Conservation (phyloP, 1,140 invertebrate species). For the Liolophura sinensis region DNA sequence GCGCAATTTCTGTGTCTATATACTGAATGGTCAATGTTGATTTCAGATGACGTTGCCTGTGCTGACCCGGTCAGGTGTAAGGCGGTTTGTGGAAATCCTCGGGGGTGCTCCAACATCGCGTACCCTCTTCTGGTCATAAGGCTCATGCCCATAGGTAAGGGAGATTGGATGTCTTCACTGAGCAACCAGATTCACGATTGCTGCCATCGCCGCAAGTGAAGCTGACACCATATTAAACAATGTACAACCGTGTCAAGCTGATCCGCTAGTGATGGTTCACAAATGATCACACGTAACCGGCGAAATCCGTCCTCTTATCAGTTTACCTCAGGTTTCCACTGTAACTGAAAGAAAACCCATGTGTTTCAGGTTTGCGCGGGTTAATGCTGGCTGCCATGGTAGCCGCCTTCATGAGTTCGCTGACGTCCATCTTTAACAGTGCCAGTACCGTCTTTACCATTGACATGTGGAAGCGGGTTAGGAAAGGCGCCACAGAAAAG, state of each 20-base stretch:
- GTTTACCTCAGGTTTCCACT: no score
- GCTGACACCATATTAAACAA: no score
- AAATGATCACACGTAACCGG: no score
- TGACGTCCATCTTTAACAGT: constrained; percentile 66
- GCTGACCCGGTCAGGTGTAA: constrained; percentile 56
- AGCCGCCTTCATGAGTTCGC: constrained; percentile 63
- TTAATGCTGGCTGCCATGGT: constrained; percentile 64
- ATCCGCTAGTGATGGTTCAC: no score
- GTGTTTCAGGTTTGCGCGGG: constrained; percentile 50
- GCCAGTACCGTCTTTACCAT: constrained; percentile 64
- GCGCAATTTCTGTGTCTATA: no score
- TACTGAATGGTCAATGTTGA: no score
- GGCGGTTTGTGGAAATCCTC: constrained; percentile 54
- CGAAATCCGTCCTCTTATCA: no score
- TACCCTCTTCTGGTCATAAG: constrained; percentile 63
- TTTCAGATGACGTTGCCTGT: constrained; percentile 59
- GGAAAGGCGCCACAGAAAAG: constrained; percentile 55
- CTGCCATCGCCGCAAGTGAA: no score
- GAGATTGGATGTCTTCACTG: no score
- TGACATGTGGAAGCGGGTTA: constrained; percentile 61
- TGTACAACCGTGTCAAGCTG: no score
- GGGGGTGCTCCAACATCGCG: constrained; percentile 62
- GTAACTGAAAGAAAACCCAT: no score
- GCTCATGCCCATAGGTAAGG: constrained; percentile 59
- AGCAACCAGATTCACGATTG: no score